Evolutionary conservation across 2,797 vertebrate genomes (phyloP).

Genomic region (Artibeus lituratus): DNA sequence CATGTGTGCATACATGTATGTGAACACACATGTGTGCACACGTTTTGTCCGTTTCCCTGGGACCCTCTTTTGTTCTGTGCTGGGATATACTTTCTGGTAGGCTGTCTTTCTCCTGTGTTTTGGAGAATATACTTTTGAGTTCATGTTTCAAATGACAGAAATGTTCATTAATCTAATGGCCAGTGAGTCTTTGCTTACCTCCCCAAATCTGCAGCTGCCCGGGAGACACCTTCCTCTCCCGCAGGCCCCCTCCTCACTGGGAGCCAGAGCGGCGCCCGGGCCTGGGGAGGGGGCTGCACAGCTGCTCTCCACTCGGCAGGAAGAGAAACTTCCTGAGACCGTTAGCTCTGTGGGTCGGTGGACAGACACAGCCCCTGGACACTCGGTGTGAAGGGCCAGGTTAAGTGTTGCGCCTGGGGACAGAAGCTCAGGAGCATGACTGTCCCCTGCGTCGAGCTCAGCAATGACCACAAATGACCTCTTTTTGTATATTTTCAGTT

Average conservation of each 20-base stretch:
- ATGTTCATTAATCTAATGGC: neutral
- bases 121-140: neutral
- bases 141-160: neutral
- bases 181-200: neutral
- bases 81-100: neutral
- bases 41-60: neutral
- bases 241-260: neutral
- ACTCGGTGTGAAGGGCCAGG: neutral
- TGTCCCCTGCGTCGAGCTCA: too few relatives aligned
- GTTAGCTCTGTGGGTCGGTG: too few relatives aligned
- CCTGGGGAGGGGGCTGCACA: rapidly evolving
- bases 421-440: neutral
- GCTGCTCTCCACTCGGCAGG: neutral
- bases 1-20: too few relatives aligned
- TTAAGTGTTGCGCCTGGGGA: neutral
- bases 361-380: neutral
- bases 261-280: too few relatives aligned
- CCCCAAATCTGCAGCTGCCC: neutral
- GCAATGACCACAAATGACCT: neutral
- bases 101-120: neutral
- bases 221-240: too few relatives aligned
- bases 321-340: slow-evolving; percentile 12
- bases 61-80: neutral
- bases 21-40: rapidly evolving
- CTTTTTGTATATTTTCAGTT: neutral